phyloP scores from a whole-genome alignment of 2,113 vertebrate genomes.

The Alces alces region DNA sequence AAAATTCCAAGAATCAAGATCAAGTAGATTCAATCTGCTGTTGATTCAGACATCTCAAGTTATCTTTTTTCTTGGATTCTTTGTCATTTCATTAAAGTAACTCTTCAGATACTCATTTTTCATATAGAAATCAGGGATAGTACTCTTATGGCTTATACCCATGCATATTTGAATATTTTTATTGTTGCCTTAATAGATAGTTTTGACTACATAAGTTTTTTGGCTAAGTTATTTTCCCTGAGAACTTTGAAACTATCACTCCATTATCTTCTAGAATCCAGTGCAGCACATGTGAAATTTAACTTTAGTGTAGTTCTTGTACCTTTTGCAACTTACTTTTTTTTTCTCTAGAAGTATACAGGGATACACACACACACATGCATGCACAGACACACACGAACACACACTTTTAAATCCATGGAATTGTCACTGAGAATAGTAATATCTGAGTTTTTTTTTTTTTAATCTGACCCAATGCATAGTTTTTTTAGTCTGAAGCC shows the following conservation, averaged over 20 bases:
- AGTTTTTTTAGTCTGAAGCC: neutral
- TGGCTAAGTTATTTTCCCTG: neutral
- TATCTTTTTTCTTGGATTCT: neutral
- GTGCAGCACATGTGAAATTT: neutral
- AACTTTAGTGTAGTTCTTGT: neutral
- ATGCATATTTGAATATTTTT: neutral
- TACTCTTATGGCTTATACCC: neutral
- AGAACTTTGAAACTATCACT: neutral
- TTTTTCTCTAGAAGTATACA: neutral
- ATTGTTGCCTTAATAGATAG: neutral
- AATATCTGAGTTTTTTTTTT: neutral
- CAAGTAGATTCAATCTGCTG: neutral
- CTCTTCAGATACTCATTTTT: neutral
- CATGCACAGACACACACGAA: neutral
- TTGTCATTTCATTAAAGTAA: neutral
- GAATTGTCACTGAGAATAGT: neutral
- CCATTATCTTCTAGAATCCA: neutral
- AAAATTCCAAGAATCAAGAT: neutral
- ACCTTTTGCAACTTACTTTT: neutral
- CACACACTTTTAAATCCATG: neutral
- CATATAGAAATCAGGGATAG: neutral
- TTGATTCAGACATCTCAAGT: neutral
- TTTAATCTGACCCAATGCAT: neutral
- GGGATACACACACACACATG: neutral
- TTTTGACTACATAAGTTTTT: neutral